phyloP scores from a whole-genome alignment of 2,888 invertebrate species.

The Metallyticus violacea region DNA sequence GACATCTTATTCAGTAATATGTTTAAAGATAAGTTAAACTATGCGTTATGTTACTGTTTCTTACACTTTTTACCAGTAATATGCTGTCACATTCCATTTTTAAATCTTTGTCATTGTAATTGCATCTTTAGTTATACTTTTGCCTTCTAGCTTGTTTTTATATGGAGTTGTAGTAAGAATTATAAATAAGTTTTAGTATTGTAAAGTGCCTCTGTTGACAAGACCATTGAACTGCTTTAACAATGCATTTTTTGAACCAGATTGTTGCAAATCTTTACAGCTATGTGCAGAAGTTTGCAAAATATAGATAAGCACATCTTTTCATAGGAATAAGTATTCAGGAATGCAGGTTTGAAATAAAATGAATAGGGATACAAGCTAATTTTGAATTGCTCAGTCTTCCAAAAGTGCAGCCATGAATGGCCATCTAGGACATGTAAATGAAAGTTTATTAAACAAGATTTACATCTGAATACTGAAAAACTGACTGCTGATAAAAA shows the following conservation, averaged over 20 bases:
- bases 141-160: neutral
- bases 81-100: neutral
- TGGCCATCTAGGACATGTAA: neutral
- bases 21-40: neutral
- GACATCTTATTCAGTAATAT: neutral
- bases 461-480: neutral
- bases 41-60: neutral
- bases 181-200: neutral
- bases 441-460: neutral
- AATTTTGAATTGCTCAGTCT: neutral
- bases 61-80: neutral
- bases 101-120: too few species aligned
- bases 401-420: neutral
- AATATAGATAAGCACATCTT: neutral
- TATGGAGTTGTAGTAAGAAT: neutral
- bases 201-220: neutral
- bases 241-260: neutral
- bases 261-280: neutral
- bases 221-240: neutral
- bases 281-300: neutral
- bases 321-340: neutral
- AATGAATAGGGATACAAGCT: neutral
- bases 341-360: neutral
- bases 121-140: neutral
- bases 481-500: neutral